Evolutionary conservation across 1,140 invertebrate genomes (phyloP).

Genomic region (Matsumurasca onukii): DNA sequence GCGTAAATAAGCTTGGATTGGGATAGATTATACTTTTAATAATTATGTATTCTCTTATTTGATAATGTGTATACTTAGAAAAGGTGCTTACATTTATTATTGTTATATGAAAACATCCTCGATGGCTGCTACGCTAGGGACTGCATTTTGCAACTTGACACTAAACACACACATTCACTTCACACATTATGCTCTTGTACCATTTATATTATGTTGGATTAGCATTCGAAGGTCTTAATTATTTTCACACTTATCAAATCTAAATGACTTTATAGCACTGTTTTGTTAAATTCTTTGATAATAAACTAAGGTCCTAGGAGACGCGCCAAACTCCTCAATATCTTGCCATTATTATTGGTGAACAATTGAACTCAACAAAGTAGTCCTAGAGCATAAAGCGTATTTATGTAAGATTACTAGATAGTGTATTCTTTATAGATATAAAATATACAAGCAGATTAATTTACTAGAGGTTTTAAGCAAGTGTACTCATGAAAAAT

Average conservation of each 20-base stretch:
- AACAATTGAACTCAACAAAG: constrained; percentile 18
- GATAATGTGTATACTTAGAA: background rate
- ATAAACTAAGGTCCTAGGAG: constrained; percentile 26
- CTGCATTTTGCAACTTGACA: constrained; percentile 30
- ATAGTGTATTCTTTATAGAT: background rate
- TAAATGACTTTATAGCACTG: constrained; percentile 6
- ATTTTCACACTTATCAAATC: too few species aligned
- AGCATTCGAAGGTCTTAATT: constrained; percentile 6
- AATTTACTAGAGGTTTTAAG: background rate
- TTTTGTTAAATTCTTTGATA: constrained; percentile 15
- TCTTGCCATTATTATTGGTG: constrained; percentile 20
- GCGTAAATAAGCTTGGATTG: background rate
- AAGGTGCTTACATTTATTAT: constrained; percentile 20
- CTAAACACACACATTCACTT: constrained; percentile 25
- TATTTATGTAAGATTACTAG: background rate
- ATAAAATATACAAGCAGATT: background rate
- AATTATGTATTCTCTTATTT: background rate
- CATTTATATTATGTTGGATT: background rate
- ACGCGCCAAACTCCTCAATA: constrained; percentile 33
- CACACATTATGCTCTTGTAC: background rate
- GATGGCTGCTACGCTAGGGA: constrained; percentile 31
- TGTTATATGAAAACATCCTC: constrained; percentile 28
- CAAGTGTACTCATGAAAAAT: background rate
- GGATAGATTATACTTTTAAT: background rate
- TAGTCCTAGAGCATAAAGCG: background rate